Evolutionary conservation across 1,140 invertebrate species (phyloP).

Genomic region (Acromyrmex heyeri): DNA sequence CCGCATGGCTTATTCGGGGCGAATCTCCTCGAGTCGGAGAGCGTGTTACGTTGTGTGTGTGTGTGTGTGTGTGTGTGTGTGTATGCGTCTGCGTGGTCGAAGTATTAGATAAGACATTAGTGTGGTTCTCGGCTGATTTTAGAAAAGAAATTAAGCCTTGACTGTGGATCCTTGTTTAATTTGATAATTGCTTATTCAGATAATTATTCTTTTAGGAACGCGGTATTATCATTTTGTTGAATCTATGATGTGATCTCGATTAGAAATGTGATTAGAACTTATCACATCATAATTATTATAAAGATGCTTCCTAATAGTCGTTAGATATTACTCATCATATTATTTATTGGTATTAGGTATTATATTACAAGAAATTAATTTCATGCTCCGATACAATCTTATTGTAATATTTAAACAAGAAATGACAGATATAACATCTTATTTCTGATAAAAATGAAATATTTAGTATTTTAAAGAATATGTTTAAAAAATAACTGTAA

Average conservation of each 20-base stretch:
- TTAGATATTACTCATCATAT: too few species aligned
- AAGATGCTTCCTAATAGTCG: too few species aligned
- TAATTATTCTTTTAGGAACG: neutral
- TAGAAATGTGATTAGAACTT: neutral
- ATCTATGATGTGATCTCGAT: neutral
- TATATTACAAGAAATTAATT: neutral
- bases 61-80: neutral
- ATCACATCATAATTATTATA: neutral
- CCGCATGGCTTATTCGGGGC: conserved; percentile 27
- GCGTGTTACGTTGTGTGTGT: neutral
- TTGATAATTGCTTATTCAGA: neutral
- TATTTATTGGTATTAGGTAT: too few species aligned
- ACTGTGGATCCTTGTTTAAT: conserved; percentile 11
- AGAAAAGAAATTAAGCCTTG: neutral
- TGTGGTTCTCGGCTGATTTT: conserved; percentile 35
- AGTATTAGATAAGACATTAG: conserved; percentile 10
- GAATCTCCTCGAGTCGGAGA: conserved; percentile 15
- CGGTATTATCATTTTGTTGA: neutral
- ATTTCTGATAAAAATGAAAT: neutral
- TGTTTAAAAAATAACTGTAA: neutral
- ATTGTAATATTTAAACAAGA: neutral
- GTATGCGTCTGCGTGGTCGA: neutral
- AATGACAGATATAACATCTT: neutral
- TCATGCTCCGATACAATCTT: neutral
- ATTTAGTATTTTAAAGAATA: conserved; percentile 1